Conservation (phyloP, 2,797 vertebrate genomes). For the Natrix natrix region DNA sequence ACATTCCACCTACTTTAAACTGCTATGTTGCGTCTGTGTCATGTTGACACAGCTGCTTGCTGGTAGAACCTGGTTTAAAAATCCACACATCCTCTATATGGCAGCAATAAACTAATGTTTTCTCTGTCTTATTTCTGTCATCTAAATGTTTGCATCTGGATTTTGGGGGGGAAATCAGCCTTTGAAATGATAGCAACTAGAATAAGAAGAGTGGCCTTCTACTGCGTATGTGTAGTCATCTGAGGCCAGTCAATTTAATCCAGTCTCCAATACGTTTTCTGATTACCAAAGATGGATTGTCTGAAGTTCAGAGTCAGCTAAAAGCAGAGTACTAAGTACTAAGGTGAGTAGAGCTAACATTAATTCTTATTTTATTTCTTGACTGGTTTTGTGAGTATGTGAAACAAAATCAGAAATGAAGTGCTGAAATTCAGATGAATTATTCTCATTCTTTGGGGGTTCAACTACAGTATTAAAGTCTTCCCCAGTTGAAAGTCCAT, state of each 20-base stretch:
- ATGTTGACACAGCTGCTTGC: not conserved
- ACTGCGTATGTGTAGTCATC: not conserved
- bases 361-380: not conserved
- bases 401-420: not conserved
- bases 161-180: not conserved
- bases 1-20: not conserved
- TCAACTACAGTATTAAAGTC: not conserved
- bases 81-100: not conserved
- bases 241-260: not conserved
- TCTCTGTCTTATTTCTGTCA: not conserved
- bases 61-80: not conserved
- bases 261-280: not conserved
- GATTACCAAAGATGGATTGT: not conserved
- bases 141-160: not conserved
- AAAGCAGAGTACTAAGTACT: not conserved
- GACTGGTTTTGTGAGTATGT: not conserved
- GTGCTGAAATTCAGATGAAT: not conserved
- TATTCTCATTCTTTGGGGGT: not conserved
- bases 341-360: not conserved
- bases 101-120: not conserved
- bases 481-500: not conserved
- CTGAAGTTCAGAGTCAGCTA: not conserved
- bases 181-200: not conserved
- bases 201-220: not conserved
- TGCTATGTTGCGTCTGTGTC: not conserved